A percentile compares a stretch with the other conserved stretches of the same genome.
phyloP scores from a whole-genome alignment of 2,113 vertebrate genomes.

The Epinephelus cyanopodus region DNA sequence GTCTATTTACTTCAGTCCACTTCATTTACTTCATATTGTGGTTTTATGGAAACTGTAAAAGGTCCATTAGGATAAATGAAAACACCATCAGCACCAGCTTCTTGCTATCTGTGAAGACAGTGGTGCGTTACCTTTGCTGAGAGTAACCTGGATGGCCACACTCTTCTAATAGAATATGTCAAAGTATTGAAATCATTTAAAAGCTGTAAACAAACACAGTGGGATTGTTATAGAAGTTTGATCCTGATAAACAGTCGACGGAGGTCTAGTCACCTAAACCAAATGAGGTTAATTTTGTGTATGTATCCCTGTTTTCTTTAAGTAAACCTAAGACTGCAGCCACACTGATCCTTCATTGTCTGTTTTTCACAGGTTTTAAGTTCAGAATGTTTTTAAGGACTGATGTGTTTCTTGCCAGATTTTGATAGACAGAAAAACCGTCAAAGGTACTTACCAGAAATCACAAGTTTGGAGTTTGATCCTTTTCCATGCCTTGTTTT shows the following conservation, averaged over 20 bases:
- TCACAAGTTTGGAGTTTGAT: too few species aligned
- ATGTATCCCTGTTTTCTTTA: not conserved
- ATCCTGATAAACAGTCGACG: not conserved
- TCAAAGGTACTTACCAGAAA: not conserved
- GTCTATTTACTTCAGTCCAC: slow-evolving; percentile 18
- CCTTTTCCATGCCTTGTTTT: too few species aligned
- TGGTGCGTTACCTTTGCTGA: slow-evolving; percentile 24
- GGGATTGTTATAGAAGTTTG: not conserved
- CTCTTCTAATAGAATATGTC: slow-evolving; percentile 15
- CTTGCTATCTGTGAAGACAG: slow-evolving; percentile 37
- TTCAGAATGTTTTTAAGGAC: not conserved
- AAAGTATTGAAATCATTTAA: slow-evolving; percentile 16
- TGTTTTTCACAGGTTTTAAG: not conserved
- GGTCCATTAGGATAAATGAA: slow-evolving; percentile 52
- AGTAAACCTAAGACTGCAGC: not conserved
- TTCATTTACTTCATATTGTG: slow-evolving; percentile 33
- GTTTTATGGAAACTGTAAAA: slow-evolving; percentile 40
- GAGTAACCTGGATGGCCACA: not conserved
- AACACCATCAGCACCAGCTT: slow-evolving; percentile 18
- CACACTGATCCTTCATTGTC: slow-evolving; percentile 1
- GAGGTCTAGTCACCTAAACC: not conserved
- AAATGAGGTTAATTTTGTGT: not conserved
- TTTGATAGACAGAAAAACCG: too few species aligned
- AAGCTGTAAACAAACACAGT: slow-evolving; percentile 19
- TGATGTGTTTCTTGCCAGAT: not conserved